These are phyloP conservation scores for Xestia sexstrigata DNA, from an alignment of 2,888 invertebrate genomes.

Conservation along the genomic window DNA sequence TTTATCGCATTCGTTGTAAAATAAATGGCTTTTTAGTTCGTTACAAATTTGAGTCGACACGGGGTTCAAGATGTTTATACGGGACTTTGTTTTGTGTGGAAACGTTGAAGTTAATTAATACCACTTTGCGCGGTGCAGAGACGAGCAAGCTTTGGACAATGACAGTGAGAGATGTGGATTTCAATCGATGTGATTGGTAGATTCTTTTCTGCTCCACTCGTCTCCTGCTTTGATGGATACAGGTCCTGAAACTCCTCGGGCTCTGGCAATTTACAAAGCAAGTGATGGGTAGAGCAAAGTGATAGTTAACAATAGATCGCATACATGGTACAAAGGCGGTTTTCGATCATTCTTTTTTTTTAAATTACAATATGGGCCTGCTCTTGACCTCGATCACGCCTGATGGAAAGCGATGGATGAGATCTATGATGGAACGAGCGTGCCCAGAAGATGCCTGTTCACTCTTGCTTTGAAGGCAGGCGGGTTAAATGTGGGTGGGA, in stretches of 20 bases:
- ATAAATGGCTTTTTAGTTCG: constrained; percentile 77
- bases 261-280: neutral
- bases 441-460: no score
- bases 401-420: no score
- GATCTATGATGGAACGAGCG: no score
- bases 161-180: neutral
- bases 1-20: constrained; percentile 70
- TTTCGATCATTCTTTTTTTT: neutral
- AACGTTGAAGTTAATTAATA: neutral
- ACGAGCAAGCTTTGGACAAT: neutral
- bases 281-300: neutral
- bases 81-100: neutral
- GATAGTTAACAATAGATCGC: neutral
- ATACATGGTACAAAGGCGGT: neutral
- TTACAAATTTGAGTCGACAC: constrained; percentile 68
- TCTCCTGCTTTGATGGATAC: neutral
- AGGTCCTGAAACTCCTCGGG: neutral
- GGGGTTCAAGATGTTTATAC: constrained; percentile 23
- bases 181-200: neutral
- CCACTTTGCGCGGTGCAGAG: neutral
- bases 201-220: neutral
- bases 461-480: no score
- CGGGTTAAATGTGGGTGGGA: no score
- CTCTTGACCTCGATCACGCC: no score
- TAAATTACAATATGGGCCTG: no score